Evolutionary conservation across 1,140 invertebrate species (phyloP).

Genomic region (Cotesia typhae): DNA sequence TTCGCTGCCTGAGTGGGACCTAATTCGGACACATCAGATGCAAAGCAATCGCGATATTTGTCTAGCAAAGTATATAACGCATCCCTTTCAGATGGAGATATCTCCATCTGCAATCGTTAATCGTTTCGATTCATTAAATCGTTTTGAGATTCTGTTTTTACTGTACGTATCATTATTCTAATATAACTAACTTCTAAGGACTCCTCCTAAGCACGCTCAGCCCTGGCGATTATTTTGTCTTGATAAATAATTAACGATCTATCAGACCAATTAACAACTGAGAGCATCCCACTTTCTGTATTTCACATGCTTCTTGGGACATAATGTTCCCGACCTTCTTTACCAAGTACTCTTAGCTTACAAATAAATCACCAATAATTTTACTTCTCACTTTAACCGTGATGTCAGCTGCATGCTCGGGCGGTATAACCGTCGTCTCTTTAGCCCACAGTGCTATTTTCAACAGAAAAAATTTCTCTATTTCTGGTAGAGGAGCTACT

Average conservation of each 20-base stretch:
- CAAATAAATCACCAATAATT: conserved; percentile 33
- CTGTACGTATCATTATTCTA: not conserved
- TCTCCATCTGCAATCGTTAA: conserved; percentile 4
- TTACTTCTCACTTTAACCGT: conserved; percentile 30
- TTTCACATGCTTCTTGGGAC: conserved; percentile 33
- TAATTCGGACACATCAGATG: no score
- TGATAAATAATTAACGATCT: conserved; percentile 17
- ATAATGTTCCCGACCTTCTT: conserved; percentile 30
- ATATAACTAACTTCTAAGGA: conserved; percentile 2
- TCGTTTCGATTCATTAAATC: conserved; percentile 11
- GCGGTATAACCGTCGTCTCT: conserved; percentile 33
- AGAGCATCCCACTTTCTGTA: conserved; percentile 6
- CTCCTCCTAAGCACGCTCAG: conserved; percentile 13
- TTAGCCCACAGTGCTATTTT: conserved; percentile 30
- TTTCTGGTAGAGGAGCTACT: conserved; percentile 30
- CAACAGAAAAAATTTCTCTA: conserved; percentile 28
- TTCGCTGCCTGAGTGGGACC: conserved; percentile 43
- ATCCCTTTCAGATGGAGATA: not conserved
- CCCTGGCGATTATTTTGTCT: conserved; percentile 24
- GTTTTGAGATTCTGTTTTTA: not conserved
- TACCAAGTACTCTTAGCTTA: conserved; percentile 35
- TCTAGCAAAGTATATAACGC: conserved; percentile 31
- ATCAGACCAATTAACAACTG: conserved; percentile 35
- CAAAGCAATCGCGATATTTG: no score
- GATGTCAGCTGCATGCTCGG: conserved; percentile 31